Base-by-base conservation (phyloP, 2,797 vertebrate genomes). In the Hirundo rustica region DNA sequence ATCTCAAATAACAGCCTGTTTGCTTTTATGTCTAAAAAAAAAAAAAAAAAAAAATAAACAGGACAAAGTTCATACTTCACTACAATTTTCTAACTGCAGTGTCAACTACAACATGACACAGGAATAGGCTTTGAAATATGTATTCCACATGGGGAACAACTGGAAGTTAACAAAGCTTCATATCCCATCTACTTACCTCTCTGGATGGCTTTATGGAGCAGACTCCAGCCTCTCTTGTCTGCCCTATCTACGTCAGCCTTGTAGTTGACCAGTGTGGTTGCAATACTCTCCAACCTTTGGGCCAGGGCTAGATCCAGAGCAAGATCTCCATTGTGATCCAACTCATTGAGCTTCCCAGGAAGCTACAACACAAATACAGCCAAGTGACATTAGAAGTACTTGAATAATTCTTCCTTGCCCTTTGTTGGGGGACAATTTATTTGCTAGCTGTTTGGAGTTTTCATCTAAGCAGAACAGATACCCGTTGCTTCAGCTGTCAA, bases 131-230 rank as follows among this genome's bases (percentile, higher is more conserved):
- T 1, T 23, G n/a, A 66, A 84, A 75, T 61, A 34, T 2, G 4
- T 15, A 67, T 50, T 53, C 36, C 32, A 64, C 51, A 15, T 7
- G 23, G 36, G 50, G 13, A 90, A 85, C 7, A 75, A 60, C 14
- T 66, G 58, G 26, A 75, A 58, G 26, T 38, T 48, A 66, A 26
- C 5, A 74, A 40, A 40, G 34, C 23, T 67, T 73, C 27, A 12
- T 15, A 61, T 23, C 13, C 8, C 30, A 44, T 40, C 71, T 66
- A 36, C 97, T 86, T 60, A 99, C 99, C 99, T 98, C 99, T 98
- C 94, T 99, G 99, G 94, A 99, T 99, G 89, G 99, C 99, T 98
- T 99, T 99, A 89, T 99, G 99, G 66, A 99, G 97, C 53, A 99
- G 98, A 95, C 99, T 99, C 98, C 99, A 99, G 95, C 99, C 99